phyloP scores from a whole-genome alignment of 2,888 invertebrate species.

The Dione juno region DNA sequence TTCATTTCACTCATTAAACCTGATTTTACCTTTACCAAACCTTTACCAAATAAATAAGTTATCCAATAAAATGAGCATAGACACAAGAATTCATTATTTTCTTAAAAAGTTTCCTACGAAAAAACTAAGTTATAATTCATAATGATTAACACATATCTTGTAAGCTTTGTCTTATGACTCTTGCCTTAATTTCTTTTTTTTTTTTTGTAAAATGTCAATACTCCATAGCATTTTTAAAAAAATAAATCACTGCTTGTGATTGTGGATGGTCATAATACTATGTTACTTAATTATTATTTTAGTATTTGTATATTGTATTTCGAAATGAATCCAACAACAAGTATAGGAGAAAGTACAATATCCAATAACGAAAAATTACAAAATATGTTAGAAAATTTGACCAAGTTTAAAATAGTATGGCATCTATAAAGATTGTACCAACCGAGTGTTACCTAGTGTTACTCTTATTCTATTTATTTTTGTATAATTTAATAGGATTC shows the following conservation, averaged over 20 bases:
- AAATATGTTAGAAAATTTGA: conserved; percentile 61
- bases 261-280: neutral
- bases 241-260: neutral
- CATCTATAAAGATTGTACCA: neutral
- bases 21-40: no score
- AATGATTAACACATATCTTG: no score
- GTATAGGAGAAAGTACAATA: conserved; percentile 39
- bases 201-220: neutral
- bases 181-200: neutral
- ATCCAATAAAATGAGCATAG: no score
- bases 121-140: no score
- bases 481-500: conserved; percentile 56
- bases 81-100: no score
- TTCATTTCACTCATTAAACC: no score
- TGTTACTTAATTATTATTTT: neutral
- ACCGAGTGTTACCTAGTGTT: neutral
- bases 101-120: no score
- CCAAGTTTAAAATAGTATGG: conserved; percentile 71
- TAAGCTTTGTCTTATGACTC: neutral
- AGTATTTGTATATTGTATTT: neutral
- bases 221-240: neutral
- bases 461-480: neutral
- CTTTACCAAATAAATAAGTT: no score
- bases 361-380: conserved; percentile 57
- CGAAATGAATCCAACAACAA: conserved; percentile 52